Evolutionary conservation across 2,113 vertebrate genomes (phyloP), one percentile per base, ranked within the genome.

Genomic region (Electrona antarctica): DNA sequence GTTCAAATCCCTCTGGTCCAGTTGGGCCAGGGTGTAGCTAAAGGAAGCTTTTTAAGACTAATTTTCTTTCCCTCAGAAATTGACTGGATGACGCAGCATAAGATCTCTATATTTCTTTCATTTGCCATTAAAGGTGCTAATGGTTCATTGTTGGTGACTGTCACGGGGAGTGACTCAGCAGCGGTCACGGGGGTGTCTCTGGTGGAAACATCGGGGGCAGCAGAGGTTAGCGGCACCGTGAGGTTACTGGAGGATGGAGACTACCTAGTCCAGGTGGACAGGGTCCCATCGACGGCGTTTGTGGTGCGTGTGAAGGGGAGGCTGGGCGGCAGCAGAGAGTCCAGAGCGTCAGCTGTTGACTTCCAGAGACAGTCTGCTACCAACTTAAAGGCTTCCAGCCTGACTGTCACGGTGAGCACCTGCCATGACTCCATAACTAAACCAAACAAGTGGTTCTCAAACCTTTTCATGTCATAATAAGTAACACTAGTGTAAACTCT

Each of bases 311-410:
- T 92, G 11, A 84, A 70, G 8, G 91, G 90, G 5, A 21, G 0
- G 33, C 33, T 41, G 46, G 28, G 60, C 3, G 15, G 29, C 4
- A 28, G 45, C 11, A 13, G 1, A 41, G 33, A 41, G 7, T 2
- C 49, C 2, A n/a, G 15, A 1, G 21, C 60, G 0, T 60, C 69
- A 8, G 0, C n/a, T 1, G 7, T 1, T 3, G 7, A 14, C 33
- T 90, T 92, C 67, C 86, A 89, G 61, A 87, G 90, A 49, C 86
- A 89, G 66, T 80, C 87, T 6, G 10, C 78, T 6, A 89, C 68
- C 64, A 82, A n/a, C 67, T 75, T 86, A 10, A 84, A 60, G 58
- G 13, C 71, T 54, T 92, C 91, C 3, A 85, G 78, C 52, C 7
- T 92, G 8, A 88, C 50, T 0, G 58, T 91, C 5, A 60, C 45